Evolutionary conservation across 2,113 vertebrate species (phyloP).

Genomic region (Uria aalge): DNA sequence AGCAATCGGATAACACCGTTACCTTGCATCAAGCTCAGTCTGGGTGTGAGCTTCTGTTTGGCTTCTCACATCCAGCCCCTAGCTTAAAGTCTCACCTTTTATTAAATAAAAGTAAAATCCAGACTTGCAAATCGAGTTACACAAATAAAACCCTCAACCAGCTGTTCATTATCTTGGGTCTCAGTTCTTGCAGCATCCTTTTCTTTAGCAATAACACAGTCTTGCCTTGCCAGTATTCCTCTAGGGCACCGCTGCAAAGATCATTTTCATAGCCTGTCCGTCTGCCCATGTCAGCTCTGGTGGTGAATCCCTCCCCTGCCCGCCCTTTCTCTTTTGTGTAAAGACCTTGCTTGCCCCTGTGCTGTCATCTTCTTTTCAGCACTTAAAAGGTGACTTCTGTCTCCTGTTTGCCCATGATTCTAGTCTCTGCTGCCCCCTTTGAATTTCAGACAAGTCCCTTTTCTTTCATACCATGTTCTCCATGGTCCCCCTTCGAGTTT

Average conservation of each 20-base stretch:
- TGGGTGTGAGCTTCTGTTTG: neutral
- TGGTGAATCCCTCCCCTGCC: neutral
- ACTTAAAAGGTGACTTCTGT: neutral
- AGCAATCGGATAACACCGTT: neutral
- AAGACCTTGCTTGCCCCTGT: neutral
- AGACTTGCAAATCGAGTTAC: neutral
- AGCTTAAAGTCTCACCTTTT: neutral
- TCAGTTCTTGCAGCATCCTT: neutral
- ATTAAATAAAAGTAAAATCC: neutral
- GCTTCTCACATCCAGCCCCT: neutral
- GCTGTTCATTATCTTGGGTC: neutral
- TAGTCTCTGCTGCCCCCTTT: neutral
- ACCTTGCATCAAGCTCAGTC: neutral
- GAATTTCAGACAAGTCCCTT: neutral
- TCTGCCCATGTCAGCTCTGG: neutral
- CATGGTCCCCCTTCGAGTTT: neutral
- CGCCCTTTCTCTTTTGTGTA: neutral
- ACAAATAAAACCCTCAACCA: neutral
- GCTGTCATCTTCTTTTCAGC: neutral
- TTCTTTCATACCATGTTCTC: neutral
- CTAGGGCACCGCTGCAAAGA: neutral
- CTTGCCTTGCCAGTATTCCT: neutral
- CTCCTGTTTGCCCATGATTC: neutral
- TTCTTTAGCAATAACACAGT: neutral
- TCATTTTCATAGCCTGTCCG: neutral